Base-by-base conservation (phyloP, 2,797 vertebrate genomes). In the Coregonus suidteri region DNA sequence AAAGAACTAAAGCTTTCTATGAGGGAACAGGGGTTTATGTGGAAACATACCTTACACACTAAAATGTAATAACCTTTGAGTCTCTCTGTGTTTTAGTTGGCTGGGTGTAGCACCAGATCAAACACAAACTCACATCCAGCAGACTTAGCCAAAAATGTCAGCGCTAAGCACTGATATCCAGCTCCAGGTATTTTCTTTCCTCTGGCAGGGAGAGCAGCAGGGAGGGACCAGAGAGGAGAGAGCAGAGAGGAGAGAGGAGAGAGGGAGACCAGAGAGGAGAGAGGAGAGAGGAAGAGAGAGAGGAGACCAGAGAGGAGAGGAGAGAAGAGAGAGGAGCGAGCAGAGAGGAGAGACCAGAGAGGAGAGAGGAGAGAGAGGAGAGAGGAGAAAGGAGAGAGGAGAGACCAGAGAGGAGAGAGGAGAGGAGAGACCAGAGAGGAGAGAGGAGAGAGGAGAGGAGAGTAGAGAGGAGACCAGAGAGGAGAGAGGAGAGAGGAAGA, bases 51-150 rank as follows among this genome's bases (percentile, higher is more conserved):
- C 93, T 93, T 91, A 91, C 85, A 88, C 91, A 93, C 88, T 93
- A 91, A 94, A 93, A 93, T 88, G 90, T 93, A 94, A 94, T 93
- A 94, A 94, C 93, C 91, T 91, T 93, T 90, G 93, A 94, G 92
- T 90, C 88, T 91, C 82, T 89, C 88, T 75, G 90, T 93, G 94
- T 92, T 95, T 94, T 91, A 90, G 87, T 94, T 94, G 95, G 94
- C 93, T 71, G 81, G 78, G 77, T 88, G 87, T 89, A 85, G 86
- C 72, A 72, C 14, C 72, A 93, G 93, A 94, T 94, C 94, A 94
- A 95, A 95, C 91, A 84, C 84, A 89, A 91, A 93, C 25, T 25
- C 91, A 82, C 87, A 91, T 93, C 92, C 91, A 93, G 89, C 87
- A 88, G 87, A 84, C 90, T 88, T 82, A 88, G 94, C 94, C 94